These are phyloP conservation scores for Ariopsis seemanni DNA, from an alignment of 2,113 vertebrate species.

Conservation along the genomic window DNA sequence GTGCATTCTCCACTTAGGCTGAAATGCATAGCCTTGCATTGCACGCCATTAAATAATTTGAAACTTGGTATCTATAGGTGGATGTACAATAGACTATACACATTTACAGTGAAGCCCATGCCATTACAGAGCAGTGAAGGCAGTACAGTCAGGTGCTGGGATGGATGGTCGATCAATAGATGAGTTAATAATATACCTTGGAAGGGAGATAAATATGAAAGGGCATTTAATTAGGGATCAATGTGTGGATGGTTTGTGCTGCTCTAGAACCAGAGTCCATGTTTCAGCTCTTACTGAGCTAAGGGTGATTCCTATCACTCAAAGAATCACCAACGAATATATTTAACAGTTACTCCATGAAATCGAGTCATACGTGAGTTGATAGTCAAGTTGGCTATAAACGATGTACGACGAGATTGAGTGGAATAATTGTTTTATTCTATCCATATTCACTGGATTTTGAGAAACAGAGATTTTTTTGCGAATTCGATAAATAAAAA, in stretches of 20 bases:
- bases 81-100: conserved; percentile 46
- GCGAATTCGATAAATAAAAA: too few species aligned
- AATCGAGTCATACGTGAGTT: too few species aligned
- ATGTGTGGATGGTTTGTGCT: conserved; percentile 48
- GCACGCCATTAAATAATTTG: conserved; percentile 38
- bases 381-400: too few species aligned
- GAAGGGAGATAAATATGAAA: conserved; percentile 51
- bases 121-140: conserved; percentile 43
- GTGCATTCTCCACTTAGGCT: conserved; percentile 42
- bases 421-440: too few species aligned
- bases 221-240: conserved; percentile 57
- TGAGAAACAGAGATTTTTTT: too few species aligned
- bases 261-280: conserved; percentile 14
- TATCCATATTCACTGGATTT: too few species aligned
- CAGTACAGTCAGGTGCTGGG: conserved; percentile 22
- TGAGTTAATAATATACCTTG: conserved; percentile 56
- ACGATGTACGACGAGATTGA: too few species aligned
- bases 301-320: conserved; percentile 4
- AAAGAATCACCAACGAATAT: background rate
- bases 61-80: conserved; percentile 38
- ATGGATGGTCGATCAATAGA: conserved; percentile 55
- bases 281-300: conserved; percentile 10
- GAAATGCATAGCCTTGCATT: conserved; percentile 34
- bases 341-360: too few species aligned
- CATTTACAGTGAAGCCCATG: conserved; percentile 49